These are phyloP conservation scores for Pteropus alecto DNA, from an alignment of 2,113 vertebrate genomes.

Conservation along the genomic window DNA sequence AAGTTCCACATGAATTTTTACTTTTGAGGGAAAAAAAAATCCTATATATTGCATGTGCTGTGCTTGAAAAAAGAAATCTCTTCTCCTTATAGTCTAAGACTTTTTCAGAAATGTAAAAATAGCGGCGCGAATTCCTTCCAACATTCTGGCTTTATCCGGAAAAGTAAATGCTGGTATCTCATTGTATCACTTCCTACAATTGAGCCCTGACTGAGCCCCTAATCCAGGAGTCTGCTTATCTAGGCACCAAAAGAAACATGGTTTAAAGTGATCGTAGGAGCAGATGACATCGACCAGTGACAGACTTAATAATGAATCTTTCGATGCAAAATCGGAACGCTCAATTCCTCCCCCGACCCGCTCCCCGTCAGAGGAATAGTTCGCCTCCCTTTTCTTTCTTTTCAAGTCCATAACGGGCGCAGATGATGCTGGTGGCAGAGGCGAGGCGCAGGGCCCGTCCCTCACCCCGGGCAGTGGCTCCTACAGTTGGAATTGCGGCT, in stretches of 20 bases:
- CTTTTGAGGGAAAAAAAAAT: constrained; percentile 45
- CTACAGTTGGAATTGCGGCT: background rate
- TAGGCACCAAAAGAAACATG: background rate
- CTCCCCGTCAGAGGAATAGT: background rate
- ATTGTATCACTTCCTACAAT: constrained; percentile 18
- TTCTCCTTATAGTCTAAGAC: constrained; percentile 27
- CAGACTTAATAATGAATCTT: background rate
- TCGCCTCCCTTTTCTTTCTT: background rate
- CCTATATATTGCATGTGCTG: background rate
- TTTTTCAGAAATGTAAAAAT: constrained; percentile 63
- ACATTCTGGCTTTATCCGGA: constrained; percentile 22
- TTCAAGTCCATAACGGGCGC: background rate
- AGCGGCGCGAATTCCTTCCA: constrained; percentile 54
- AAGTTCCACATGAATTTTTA: constrained; percentile 9
- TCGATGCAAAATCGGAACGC: background rate
- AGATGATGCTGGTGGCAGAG: background rate
- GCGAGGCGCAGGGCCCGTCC: background rate
- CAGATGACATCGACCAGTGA: background rate
- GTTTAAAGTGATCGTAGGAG: background rate
- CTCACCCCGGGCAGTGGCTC: background rate
- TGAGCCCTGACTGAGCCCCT: background rate
- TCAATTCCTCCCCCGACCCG: background rate
- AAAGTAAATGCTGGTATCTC: background rate
- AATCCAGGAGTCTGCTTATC: background rate
- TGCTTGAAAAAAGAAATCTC: constrained; percentile 33